Base-by-base conservation (phyloP, 1,140 invertebrate genomes). In the Drosophila sulfurigaster region DNA sequence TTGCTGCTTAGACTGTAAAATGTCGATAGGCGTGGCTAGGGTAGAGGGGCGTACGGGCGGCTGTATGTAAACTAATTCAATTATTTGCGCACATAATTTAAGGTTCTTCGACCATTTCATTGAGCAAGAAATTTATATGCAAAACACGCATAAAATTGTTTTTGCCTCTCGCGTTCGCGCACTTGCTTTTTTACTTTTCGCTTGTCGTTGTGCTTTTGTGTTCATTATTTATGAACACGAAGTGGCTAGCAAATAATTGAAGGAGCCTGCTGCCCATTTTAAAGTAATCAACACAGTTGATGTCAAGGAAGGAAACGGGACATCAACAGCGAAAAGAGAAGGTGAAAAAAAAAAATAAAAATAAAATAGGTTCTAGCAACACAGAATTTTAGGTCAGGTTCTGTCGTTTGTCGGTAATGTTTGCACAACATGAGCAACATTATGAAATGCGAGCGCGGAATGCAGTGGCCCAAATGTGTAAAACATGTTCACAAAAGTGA, bases 81-180 rank as follows among this genome's bases (percentile, higher is more conserved):
- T 89, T 89, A 89, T 89, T 89, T 89, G 75, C 72, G 66, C 78
- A 83, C 85, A 89, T 89, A 89, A 89, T 89, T 89, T 81, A 66
- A 62, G 66, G 28, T 38, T 76, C 46, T 38, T 76, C 54, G 59
- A 15, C 30, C 25, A 43, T 82, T 63, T 63, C 60, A 63, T 38
- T 52, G 72, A 89, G 56, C 86, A 85, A 74, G 63, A 89, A 89
- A 89, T 89, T 89, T 89, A 89, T 89, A 89, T 89, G 85, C 85
- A 89, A 89, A 89, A 89, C 85, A 89, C 85, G 85, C 85, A 89
- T 89, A 70, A 90, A 89, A 89, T 81, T 81, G 75, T 64, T 43
- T 69, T 41, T 66, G 28, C 35, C 3, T 3, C 32, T 51, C 7
- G 25, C 49, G 5, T 25, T 49, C 6, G 1, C 8, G n/a, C 38